A percentile compares a stretch with the other conserved stretches of the same genome.
Evolutionary conservation across 2,888 invertebrate species (phyloP).

Genomic region (Notocelia uddmanniana): DNA sequence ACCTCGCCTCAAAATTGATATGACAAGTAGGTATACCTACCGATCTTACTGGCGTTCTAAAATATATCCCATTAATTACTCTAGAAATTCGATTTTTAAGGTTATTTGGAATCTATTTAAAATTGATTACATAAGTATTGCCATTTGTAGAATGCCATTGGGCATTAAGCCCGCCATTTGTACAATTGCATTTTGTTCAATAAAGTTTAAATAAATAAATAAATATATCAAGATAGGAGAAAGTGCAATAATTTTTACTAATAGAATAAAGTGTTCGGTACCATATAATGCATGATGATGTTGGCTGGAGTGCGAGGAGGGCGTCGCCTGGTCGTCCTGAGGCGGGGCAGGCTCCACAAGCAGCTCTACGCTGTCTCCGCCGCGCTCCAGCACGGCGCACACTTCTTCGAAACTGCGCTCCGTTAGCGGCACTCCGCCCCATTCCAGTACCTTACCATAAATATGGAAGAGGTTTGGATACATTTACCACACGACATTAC

Average conservation of each 20-base stretch:
- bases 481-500: no score
- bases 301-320: conserved; percentile 59
- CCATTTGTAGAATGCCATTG: no score
- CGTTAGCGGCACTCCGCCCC: conserved; percentile 95
- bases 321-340: conserved; percentile 85
- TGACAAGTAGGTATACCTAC: not conserved
- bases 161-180: no score
- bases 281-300: conserved; percentile 87
- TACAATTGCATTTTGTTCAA: no score
- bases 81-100: no score
- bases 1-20: no score
- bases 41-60: not conserved
- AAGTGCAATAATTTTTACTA: not conserved
- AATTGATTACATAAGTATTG: no score
- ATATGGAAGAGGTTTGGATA: not conserved
- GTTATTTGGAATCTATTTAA: no score
- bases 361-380: conserved; percentile 94
- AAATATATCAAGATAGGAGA: not conserved
- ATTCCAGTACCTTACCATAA: conserved; percentile 91
- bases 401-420: conserved; percentile 98
- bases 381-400: conserved; percentile 94
- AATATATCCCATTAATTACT: no score
- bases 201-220: no score
- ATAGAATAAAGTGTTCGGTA: conserved; percentile 53
- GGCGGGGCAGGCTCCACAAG: conserved; percentile 94